Evolutionary conservation across 2,797 vertebrate species (phyloP).

Genomic region (Bradypus variegatus): DNA sequence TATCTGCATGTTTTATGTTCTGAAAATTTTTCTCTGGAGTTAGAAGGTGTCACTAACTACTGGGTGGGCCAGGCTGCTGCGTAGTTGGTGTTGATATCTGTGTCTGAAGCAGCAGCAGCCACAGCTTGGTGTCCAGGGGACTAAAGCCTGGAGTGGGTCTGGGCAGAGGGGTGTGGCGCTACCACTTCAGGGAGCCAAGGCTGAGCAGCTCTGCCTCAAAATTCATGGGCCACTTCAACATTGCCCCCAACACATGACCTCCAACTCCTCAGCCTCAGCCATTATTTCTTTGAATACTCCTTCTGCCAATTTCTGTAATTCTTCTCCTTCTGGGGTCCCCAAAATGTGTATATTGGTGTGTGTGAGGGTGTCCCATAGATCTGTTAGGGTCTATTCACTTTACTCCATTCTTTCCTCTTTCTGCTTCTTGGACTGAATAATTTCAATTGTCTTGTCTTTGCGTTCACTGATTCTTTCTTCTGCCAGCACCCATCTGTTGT

Average conservation of each 20-base stretch:
- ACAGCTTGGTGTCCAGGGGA: slow-evolving; percentile 63
- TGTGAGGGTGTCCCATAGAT: too few relatives aligned
- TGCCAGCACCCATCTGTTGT: too few relatives aligned
- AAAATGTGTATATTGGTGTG: too few relatives aligned
- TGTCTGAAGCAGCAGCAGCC: slow-evolving; percentile 61
- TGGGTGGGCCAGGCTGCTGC: background rate
- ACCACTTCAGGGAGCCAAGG: slow-evolving; percentile 82
- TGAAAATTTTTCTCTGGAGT: slow-evolving; percentile 82
- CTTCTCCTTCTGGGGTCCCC: too few relatives aligned
- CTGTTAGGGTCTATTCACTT: too few relatives aligned
- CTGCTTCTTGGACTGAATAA: too few relatives aligned
- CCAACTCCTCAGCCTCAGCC: slow-evolving; percentile 35
- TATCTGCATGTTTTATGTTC: slow-evolving; percentile 87
- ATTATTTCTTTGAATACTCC: too few relatives aligned
- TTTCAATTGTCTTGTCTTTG: too few relatives aligned
- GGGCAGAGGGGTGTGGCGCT: slow-evolving; percentile 82
- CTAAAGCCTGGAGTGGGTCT: slow-evolving; percentile 81
- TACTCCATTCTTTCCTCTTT: too few relatives aligned
- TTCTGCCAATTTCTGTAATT: too few relatives aligned
- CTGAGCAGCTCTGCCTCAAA: slow-evolving; percentile 84
- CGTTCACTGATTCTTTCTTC: too few relatives aligned
- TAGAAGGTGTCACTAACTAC: slow-evolving; percentile 72
- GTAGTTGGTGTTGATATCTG: background rate
- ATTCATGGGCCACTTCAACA: slow-evolving; percentile 87
- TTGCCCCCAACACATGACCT: slow-evolving; percentile 83